Base-by-base conservation (phyloP, 2,113 vertebrate genomes). In the Tachuris rubrigastra region DNA sequence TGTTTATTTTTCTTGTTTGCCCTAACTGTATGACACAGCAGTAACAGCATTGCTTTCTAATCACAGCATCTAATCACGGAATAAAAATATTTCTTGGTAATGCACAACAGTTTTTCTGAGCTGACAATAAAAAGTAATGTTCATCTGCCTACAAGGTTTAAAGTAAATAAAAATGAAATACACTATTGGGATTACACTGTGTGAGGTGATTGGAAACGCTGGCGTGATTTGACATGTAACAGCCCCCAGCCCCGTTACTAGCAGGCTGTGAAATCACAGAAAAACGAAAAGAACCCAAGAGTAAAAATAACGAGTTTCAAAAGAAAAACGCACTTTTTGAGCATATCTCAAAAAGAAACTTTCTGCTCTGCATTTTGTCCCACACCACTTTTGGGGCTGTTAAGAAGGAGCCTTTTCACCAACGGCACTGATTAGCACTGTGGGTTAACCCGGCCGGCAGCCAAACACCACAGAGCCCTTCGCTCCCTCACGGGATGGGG, bases 111-210 rank as follows among this genome's bases (percentile, higher is more conserved):
- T 66, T 90, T 25, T 85, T 80, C 75, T 83, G 33, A 90, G 67
- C 25, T 76, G 75, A 93, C 67, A 76, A 88, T 87, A 83, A 92
- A 94, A 93, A 8, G 7, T 30, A 90, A 80, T 55, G 68, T 74
- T 89, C 72, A 66, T 80, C 79, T 92, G 58, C 52, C 82, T 56
- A 44, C 46, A 75, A 53, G 21, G 56, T 53, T 95, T 85, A 73
- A 85, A 90, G 69, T 76, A 91, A 93, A 93, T 90, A 93, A 93
- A 94, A 91, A 47, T 13, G 6, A 90, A 96, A 78, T 73, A 80
- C 16, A 12, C 82, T 76, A 14, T 68, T 83, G 71, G 75, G 90
- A 86, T 86, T 92, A 58, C 19, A 58, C 37, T 28, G 19, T 46
- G 37, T 62, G 69, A 93, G 33, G 90, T 42, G 85, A 92, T 1